Base-by-base conservation (phyloP, 1,140 invertebrate species). In the Nephotettix cincticeps region DNA sequence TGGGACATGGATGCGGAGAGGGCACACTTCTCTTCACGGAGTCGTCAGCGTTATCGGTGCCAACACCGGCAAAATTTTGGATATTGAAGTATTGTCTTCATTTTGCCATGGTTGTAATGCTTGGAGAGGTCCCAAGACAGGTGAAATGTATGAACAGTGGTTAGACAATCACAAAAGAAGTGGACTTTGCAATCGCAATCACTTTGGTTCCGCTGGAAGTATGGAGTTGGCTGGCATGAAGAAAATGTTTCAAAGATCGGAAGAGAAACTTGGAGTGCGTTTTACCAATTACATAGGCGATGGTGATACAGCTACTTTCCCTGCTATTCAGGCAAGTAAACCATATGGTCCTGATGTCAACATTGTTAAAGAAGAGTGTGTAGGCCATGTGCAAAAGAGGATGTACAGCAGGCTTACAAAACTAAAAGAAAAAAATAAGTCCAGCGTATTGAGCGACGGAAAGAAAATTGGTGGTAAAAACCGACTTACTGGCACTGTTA, bases 311-410 rank as follows among this genome's bases (percentile, higher is more conserved):
- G 61, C 71, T n/a, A 63, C 40, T 19, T 73, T 30, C 40, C 1
- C 2, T 2, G 9, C n/a, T 32, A 58, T 74, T 0, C 14, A 1
- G 1, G 1, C 4, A 9, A n/a, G 30, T n/a, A 69, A 56, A 11
- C 74, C 74, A 3, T 75, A 74, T 73, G 71, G 71, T 27, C 19
- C 19, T 51, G 67, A 76, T 66, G 28, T 73, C 30, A 21, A 51
- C 61, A 40, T 76, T 32, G 71, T 63, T 51, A 74, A 76, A 69
- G 69, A 73, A 51, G 74, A 76, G 63, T 76, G 74, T 65, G 64
- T 76, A 28, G 68, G 65, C 45, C 66, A 74, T 51, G 72, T 78
- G 1, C 68, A 74, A 71, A 77, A 78, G 66, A 69, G 77, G 14
- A 75, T 78, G 70, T 72, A 73, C 6, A 75, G 58, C 17, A 71